Evolutionary conservation across 2,888 invertebrate species (phyloP).

Genomic region (Leucophenga maculata): DNA sequence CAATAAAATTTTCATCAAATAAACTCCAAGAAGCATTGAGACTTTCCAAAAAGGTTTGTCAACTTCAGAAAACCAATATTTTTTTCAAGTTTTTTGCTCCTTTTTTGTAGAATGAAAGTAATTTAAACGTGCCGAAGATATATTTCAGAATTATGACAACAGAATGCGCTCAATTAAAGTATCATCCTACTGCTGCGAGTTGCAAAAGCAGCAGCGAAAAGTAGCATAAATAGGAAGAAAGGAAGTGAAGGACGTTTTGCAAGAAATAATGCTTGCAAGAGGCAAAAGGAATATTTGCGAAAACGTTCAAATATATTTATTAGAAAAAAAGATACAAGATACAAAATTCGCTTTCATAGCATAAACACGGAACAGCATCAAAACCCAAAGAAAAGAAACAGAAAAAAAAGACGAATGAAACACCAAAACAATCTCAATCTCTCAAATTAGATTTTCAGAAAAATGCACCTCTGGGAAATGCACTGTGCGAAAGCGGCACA

Average conservation of each 20-base stretch:
- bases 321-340: constrained; percentile 9
- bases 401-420: constrained; percentile 51
- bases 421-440: constrained; percentile 66
- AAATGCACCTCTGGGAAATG: constrained; percentile 70
- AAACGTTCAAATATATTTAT: constrained; percentile 18
- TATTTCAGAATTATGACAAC: constrained; percentile 63
- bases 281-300: neutral
- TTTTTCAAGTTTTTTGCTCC: no score
- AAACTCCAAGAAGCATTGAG: no score
- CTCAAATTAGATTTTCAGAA: constrained; percentile 70
- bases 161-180: constrained; percentile 69
- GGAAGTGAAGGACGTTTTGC: neutral
- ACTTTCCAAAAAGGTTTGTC: neutral
- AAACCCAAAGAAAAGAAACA: constrained; percentile 1
- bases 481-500: constrained; percentile 61
- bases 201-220: constrained; percentile 40
- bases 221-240: constrained; percentile 20
- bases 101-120: constrained; percentile 48
- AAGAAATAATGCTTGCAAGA: no score
- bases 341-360: constrained; percentile 3
- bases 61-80: constrained; percentile 10
- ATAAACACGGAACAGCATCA: constrained; percentile 5
- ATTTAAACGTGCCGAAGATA: constrained; percentile 50
- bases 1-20: no score
- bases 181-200: constrained; percentile 35